These are phyloP conservation scores for Pseudolycoriella hygida DNA, from an alignment of 2,888 invertebrate genomes.

Conservation along the genomic window DNA sequence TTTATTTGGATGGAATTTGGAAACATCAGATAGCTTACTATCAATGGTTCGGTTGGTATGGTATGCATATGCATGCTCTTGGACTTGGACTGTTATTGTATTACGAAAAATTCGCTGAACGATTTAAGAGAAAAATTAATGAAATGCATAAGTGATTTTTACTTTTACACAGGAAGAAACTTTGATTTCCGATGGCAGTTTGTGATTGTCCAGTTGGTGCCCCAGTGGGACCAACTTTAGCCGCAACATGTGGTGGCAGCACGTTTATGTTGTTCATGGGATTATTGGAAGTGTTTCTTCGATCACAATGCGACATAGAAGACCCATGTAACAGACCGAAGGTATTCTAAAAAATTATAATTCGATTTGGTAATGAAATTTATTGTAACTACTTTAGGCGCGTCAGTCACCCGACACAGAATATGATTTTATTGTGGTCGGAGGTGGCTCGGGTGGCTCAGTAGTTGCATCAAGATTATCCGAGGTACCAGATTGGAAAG, in stretches of 20 bases:
- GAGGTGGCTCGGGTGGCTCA: slow-evolving; percentile 28
- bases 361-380: neutral
- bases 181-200: slow-evolving; percentile 26
- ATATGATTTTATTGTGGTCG: slow-evolving; percentile 29
- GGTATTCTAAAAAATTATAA: slow-evolving; percentile 17
- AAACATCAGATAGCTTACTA: too few species aligned
- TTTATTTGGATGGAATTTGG: too few species aligned
- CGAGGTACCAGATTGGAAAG: slow-evolving; percentile 28
- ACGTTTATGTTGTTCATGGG: slow-evolving; percentile 84
- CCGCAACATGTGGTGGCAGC: slow-evolving; percentile 67
- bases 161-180: too few species aligned
- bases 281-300: slow-evolving; percentile 63
- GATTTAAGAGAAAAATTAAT: too few species aligned
- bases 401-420: slow-evolving; percentile 28
- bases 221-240: slow-evolving; percentile 66
- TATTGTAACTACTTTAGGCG: slow-evolving; percentile 17
- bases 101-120: too few species aligned
- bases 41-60: too few species aligned
- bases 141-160: too few species aligned
- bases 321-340: slow-evolving; percentile 67
- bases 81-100: too few species aligned
- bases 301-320: slow-evolving; percentile 74
- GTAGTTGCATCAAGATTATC: slow-evolving; percentile 28
- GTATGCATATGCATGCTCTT: too few species aligned
- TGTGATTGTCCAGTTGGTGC: slow-evolving; percentile 68